Percentiles rank a stretch among this genome's conserved stretches.
phyloP scores from a whole-genome alignment of 2,797 vertebrate genomes.

The Fratercula arctica region DNA sequence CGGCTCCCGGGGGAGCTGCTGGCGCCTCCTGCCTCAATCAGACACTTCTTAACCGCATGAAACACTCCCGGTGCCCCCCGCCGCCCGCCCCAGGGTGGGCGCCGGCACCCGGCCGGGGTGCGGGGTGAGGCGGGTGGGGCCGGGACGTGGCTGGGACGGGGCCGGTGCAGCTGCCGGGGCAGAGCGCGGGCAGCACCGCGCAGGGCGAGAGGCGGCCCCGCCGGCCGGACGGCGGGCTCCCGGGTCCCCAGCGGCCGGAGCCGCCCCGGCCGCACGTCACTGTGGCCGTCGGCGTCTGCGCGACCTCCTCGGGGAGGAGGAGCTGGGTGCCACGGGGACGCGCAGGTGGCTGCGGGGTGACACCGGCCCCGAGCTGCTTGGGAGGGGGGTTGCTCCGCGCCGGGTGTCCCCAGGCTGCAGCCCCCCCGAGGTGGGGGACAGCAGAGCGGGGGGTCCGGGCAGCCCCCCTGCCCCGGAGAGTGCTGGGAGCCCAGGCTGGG shows the following conservation, averaged over 20 bases:
- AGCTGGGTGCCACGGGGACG: not conserved
- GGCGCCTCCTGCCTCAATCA: slow-evolving; percentile 90
- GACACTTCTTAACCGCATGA: slow-evolving; percentile 83
- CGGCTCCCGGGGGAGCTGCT: slow-evolving; percentile 85
- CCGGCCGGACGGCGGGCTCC: not conserved
- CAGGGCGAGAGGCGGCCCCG: not conserved
- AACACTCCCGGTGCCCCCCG: slow-evolving; percentile 67
- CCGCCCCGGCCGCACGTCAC: not conserved
- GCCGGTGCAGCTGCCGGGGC: not conserved
- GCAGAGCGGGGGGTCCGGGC: not conserved
- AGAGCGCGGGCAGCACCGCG: not conserved
- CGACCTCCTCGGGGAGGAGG: slow-evolving; percentile 17
- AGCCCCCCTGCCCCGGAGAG: not conserved
- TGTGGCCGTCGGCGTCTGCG: not conserved
- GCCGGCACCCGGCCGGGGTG: slow-evolving; percentile 36
- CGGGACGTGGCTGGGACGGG: not conserved
- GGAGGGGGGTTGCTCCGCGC: not conserved
- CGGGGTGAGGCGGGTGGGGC: not conserved
- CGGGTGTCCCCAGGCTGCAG: not conserved
- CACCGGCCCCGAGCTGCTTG: not conserved
- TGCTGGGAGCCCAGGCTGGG: too few relatives aligned
- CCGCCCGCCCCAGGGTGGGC: slow-evolving; percentile 10
- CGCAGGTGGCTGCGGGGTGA: not conserved
- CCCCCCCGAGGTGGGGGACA: not conserved
- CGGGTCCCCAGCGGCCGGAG: not conserved